phyloP scores from a whole-genome alignment of 2,113 vertebrate genomes.

The Nettapus auritus region DNA sequence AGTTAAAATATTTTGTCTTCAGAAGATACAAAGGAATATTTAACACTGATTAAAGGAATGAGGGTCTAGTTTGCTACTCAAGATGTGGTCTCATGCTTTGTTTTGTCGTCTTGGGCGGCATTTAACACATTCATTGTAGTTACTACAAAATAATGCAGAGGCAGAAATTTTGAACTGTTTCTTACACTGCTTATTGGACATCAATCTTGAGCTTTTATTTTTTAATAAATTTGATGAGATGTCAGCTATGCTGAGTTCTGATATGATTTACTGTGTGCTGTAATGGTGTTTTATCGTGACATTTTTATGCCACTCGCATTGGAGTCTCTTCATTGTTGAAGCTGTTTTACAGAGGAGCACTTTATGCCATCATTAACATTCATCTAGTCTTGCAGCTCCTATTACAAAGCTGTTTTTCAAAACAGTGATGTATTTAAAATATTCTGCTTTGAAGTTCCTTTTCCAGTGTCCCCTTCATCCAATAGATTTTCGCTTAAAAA shows the following conservation, averaged over 20 bases:
- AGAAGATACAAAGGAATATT: background rate
- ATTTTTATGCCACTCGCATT: background rate
- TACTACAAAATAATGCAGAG: background rate
- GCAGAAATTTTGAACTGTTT: background rate
- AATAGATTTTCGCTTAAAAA: too few species aligned
- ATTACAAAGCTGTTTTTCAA: background rate
- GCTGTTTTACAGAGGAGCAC: background rate
- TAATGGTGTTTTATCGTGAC: background rate
- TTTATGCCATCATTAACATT: background rate
- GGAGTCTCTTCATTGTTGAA: background rate
- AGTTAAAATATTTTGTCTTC: conserved; percentile 16
- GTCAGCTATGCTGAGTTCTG: background rate
- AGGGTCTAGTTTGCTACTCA: background rate
- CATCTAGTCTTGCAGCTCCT: background rate
- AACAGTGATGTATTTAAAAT: background rate
- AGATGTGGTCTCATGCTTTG: background rate
- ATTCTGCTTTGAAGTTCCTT: background rate
- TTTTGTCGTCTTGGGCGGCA: background rate
- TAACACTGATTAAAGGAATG: conserved; percentile 4
- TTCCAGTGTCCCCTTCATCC: background rate
- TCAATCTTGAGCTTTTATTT: background rate
- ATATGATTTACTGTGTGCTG: background rate
- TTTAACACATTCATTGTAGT: background rate
- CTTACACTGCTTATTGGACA: background rate
- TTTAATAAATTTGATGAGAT: background rate